Percentiles rank a stretch among this genome's conserved stretches.
Conservation (phyloP, 1,140 invertebrate genomes). For the Drosophila neocordata region DNA sequence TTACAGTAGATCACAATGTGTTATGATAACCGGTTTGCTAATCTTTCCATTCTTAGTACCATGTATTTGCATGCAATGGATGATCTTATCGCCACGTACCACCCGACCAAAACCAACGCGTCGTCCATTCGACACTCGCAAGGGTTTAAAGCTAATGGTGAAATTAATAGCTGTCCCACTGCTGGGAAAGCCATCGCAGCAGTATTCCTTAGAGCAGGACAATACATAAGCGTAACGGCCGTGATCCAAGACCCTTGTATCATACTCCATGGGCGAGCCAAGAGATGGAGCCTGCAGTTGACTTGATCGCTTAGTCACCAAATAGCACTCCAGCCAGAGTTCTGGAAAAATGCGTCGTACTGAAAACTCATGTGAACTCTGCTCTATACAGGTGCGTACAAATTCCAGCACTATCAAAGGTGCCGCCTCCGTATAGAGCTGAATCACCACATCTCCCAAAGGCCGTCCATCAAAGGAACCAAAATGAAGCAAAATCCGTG, state of each 20-base stretch:
- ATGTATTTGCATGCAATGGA: slow-evolving; percentile 37
- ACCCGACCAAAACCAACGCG: slow-evolving; percentile 59
- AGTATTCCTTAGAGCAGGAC: slow-evolving; percentile 50
- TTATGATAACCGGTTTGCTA: slow-evolving; percentile 26
- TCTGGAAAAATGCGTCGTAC: slow-evolving; percentile 42
- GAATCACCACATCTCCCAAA: slow-evolving; percentile 49
- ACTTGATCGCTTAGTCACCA: slow-evolving; percentile 13
- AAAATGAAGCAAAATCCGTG: slow-evolving; percentile 46
- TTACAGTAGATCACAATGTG: slow-evolving; percentile 43
- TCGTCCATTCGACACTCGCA: slow-evolving; percentile 48
- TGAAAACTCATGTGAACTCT: slow-evolving; percentile 32
- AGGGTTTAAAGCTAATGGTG: slow-evolving; percentile 56
- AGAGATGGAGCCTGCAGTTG: not conserved
- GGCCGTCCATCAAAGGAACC: slow-evolving; percentile 30
- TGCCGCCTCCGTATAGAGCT: slow-evolving; percentile 58
- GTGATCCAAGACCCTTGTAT: slow-evolving; percentile 44
- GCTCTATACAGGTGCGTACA: slow-evolving; percentile 40
- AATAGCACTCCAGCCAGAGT: slow-evolving; percentile 57
- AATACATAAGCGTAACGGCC: slow-evolving; percentile 25
- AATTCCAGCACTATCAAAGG: slow-evolving; percentile 57
- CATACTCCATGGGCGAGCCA: slow-evolving; percentile 42
- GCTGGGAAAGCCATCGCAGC: slow-evolving; percentile 42
- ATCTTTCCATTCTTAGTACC: slow-evolving; percentile 54
- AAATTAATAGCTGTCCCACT: slow-evolving; percentile 43
- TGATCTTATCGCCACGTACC: slow-evolving; percentile 38